These are phyloP conservation scores for Drosophila kanapiae DNA, from an alignment of 1,140 invertebrate genomes.

Conservation along the genomic window DNA sequence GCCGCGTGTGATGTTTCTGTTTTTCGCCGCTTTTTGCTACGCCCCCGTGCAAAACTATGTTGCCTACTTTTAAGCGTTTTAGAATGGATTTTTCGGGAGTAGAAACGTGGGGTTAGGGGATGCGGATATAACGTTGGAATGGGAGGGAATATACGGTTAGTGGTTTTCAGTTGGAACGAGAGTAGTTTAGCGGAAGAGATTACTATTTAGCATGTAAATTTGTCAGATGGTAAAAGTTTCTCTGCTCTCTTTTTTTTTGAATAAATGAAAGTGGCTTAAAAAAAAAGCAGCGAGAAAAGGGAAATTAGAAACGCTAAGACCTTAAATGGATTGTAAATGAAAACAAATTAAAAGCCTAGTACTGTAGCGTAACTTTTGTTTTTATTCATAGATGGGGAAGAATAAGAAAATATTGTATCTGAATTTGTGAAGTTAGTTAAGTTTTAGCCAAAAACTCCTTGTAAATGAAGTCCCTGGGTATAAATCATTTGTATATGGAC, in stretches of 20 bases:
- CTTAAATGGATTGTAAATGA: background rate
- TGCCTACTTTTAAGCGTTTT: slow-evolving; percentile 79
- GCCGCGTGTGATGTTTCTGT: slow-evolving; percentile 50
- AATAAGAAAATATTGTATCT: background rate
- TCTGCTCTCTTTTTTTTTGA: background rate
- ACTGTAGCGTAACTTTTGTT: too few relatives aligned
- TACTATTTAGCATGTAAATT: slow-evolving; percentile 50
- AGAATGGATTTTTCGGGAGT: slow-evolving; percentile 26
- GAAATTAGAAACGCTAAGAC: background rate
- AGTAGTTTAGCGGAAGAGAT: slow-evolving; percentile 31
- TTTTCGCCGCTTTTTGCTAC: slow-evolving; percentile 31
- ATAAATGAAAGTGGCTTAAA: background rate
- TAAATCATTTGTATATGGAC: background rate
- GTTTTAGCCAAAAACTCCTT: background rate
- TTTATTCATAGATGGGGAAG: background rate
- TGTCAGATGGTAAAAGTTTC: slow-evolving; percentile 14
- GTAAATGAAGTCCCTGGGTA: background rate
- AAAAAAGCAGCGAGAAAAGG: background rate
- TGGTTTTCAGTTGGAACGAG: slow-evolving; percentile 3
- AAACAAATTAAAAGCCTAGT: background rate
- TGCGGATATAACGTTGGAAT: background rate
- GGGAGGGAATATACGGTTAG: slow-evolving; percentile 23
- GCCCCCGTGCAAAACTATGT: slow-evolving; percentile 57
- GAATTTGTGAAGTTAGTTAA: background rate
- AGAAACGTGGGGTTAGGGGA: background rate